A percentile compares a stretch with the other conserved stretches of the same genome.
phyloP scores from a whole-genome alignment of 2,113 vertebrate genomes.

The Clarias macrocephalus region DNA sequence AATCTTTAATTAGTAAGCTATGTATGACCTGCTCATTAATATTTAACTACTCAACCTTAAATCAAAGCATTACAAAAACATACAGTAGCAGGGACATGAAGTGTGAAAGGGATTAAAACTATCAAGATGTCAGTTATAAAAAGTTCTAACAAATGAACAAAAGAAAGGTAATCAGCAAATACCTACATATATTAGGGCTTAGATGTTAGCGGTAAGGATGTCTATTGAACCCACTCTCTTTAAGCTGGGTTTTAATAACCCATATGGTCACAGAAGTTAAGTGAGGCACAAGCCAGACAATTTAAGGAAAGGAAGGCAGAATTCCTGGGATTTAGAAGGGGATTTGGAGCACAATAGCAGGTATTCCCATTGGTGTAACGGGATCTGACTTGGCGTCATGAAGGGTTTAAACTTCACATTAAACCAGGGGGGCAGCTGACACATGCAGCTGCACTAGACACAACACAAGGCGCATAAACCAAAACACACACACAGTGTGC shows the following conservation, averaged over 20 bases:
- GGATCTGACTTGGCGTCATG: conserved; percentile 66
- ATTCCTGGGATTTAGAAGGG: conserved; percentile 65
- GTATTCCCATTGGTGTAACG: conserved; percentile 72
- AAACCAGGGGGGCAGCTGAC: conserved; percentile 72
- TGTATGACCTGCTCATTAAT: neutral
- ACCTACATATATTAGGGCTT: conserved; percentile 43
- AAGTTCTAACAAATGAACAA: conserved; percentile 6
- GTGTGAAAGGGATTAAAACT: neutral
- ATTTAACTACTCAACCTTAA: conserved; percentile 11
- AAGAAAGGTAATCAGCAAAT: neutral
- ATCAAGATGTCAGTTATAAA: neutral
- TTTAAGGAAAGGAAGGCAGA: conserved; percentile 59
- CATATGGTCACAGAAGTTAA: conserved; percentile 35
- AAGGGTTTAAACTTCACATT: conserved; percentile 65
- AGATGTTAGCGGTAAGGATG: conserved; percentile 47
- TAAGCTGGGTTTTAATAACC: conserved; percentile 22
- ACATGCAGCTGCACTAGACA: conserved; percentile 67
- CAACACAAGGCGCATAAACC: conserved; percentile 41
- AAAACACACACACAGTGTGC: conserved; percentile 14
- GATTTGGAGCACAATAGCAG: conserved; percentile 68
- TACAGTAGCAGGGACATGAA: neutral
- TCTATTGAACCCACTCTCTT: conserved; percentile 32
- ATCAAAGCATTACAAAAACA: conserved; percentile 3
- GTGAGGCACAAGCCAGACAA: conserved; percentile 48
- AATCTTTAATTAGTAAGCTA: conserved; percentile 6